Conservation (phyloP, 53 echinoderm and acorn worm genomes). For the Crossaster papposus region DNA sequence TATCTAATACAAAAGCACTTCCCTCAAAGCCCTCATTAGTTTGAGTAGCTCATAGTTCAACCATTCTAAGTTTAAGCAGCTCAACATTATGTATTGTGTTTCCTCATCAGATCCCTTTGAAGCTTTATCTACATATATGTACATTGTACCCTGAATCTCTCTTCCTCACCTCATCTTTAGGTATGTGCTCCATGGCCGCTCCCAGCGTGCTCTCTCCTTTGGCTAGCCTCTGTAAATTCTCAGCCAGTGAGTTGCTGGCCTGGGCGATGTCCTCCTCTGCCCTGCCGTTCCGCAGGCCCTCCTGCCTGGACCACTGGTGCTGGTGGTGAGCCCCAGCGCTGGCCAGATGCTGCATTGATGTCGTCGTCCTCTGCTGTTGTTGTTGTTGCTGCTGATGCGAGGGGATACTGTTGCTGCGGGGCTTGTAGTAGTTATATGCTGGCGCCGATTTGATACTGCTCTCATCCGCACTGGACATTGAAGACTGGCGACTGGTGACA, state of each 20-base stretch:
- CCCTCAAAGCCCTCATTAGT: too few species aligned
- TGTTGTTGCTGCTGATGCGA: conserved; percentile 5
- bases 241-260: conserved; percentile 77
- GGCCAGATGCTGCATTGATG: conserved; percentile 68
- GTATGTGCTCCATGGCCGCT: conserved; percentile 71
- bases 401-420: conserved; percentile 50
- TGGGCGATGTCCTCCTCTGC: conserved; percentile 71
- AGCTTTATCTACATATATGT: not conserved
- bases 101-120: not conserved
- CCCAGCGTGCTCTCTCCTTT: conserved; percentile 71
- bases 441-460: conserved; percentile 65
- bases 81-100: not conserved
- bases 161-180: conserved; percentile 87
- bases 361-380: conserved; percentile 44
- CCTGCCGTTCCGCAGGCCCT: conserved; percentile 38
- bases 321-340: conserved; percentile 1
- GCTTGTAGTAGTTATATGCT: conserved; percentile 45
- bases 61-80: too few species aligned
- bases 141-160: not conserved
- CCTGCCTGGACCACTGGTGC: conserved; percentile 14
- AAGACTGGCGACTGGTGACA: conserved; percentile 51
- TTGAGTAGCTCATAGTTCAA: too few species aligned
- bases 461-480: conserved; percentile 63
- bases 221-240: conserved; percentile 76
- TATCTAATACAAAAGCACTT: too few species aligned